Percentiles rank a stretch among this genome's conserved stretches.
phyloP scores from a whole-genome alignment of 2,888 invertebrate genomes.

The Cryptops parisi region DNA sequence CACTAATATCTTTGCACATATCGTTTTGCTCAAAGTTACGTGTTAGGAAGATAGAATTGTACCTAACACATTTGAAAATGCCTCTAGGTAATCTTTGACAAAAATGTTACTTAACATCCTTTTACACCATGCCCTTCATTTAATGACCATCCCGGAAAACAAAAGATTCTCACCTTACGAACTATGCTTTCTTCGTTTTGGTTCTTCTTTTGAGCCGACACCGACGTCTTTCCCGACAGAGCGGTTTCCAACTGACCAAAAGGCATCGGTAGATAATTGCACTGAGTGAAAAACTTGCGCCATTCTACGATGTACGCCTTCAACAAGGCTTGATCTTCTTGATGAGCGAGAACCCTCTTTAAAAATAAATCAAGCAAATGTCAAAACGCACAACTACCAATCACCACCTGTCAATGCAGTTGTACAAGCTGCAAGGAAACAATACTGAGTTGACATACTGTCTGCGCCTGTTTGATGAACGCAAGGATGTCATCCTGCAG shows the following conservation, averaged over 20 bases:
- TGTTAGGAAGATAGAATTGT: no score
- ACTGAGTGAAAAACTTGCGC: conserved; percentile 96
- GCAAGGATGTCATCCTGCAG: conserved; percentile 83
- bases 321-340: conserved; percentile 86
- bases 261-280: conserved; percentile 90
- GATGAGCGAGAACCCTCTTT: conserved; percentile 66
- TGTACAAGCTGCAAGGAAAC: no score
- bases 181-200: conserved; percentile 77
- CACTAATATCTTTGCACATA: no score
- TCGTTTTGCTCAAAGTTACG: no score
- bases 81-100: no score
- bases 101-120: no score
- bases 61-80: no score
- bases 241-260: conserved; percentile 84
- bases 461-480: conserved; percentile 86
- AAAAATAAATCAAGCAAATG: no score
- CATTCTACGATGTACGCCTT: conserved; percentile 97
- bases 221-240: conserved; percentile 53
- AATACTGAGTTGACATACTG: conserved; percentile 32
- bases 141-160: no score
- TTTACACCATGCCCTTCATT: no score
- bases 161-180: conserved; percentile 41
- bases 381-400: no score
- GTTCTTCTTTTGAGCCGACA: conserved; percentile 39
- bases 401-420: no score